Evolutionary conservation across 1,140 invertebrate species (phyloP).

Genomic region (Drosophila melanogaster): DNA sequence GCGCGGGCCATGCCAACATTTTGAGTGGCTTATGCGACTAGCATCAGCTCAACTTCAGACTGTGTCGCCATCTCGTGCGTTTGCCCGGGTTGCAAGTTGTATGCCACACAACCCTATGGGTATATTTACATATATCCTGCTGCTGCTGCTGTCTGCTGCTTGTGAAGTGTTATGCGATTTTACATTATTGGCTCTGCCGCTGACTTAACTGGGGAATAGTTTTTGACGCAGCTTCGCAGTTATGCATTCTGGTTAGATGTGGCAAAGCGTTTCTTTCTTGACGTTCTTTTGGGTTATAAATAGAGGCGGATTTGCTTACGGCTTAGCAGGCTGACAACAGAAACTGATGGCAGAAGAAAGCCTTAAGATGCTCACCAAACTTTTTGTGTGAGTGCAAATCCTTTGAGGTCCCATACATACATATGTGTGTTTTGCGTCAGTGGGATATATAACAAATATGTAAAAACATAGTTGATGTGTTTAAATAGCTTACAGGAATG

Average conservation of each 20-base stretch:
- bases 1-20: slow-evolving; percentile 63
- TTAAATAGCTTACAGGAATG: not conserved
- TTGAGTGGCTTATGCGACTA: slow-evolving; percentile 68
- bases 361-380: slow-evolving; percentile 21
- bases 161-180: slow-evolving; percentile 80
- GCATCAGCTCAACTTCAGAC: slow-evolving; percentile 31
- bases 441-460: not conserved
- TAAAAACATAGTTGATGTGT: not conserved
- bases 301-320: slow-evolving; percentile 38
- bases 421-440: slow-evolving; percentile 3
- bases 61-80: slow-evolving; percentile 9
- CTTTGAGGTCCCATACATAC: slow-evolving; percentile 8
- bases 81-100: not conserved
- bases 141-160: slow-evolving; percentile 43
- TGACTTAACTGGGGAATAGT: slow-evolving; percentile 32
- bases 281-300: slow-evolving; percentile 39
- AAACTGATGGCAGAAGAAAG: not conserved
- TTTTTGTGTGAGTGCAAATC: slow-evolving; percentile 24
- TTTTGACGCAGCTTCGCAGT: slow-evolving; percentile 41
- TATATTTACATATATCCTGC: slow-evolving; percentile 4
- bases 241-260: slow-evolving; percentile 19
- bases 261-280: slow-evolving; percentile 39
- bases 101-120: slow-evolving; percentile 8
- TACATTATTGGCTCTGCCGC: slow-evolving; percentile 75
- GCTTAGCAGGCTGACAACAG: slow-evolving; percentile 27